A percentile compares a stretch with the other conserved stretches of the same genome.
Evolutionary conservation across 2,888 invertebrate genomes (phyloP).

Genomic region (Tetragnatha montana): DNA sequence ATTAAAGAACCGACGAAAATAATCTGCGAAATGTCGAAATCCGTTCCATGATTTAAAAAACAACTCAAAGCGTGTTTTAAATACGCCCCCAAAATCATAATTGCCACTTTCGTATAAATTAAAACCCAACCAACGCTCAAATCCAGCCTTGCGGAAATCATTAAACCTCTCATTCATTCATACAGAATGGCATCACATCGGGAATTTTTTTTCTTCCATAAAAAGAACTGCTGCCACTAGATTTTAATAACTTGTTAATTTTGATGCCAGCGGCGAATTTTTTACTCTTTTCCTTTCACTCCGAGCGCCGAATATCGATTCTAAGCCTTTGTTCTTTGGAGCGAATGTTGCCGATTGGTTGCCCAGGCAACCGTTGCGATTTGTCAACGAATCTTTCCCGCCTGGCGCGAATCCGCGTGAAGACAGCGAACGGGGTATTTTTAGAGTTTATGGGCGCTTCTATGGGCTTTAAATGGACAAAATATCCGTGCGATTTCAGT

Average conservation of each 20-base stretch:
- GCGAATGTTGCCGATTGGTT: conserved; percentile 36
- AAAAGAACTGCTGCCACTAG: not conserved
- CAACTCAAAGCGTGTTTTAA: not conserved
- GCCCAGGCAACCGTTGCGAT: conserved; percentile 27
- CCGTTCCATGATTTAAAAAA: too few species aligned
- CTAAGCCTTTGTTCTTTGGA: conserved; percentile 29
- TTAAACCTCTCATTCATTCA: not conserved
- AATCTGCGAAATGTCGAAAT: too few species aligned
- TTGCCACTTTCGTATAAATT: not conserved
- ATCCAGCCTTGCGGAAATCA: not conserved
- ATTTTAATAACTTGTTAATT: not conserved
- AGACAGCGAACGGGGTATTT: not conserved
- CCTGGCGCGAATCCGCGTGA: not conserved
- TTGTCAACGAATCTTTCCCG: conserved; percentile 4
- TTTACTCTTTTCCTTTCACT: not conserved
- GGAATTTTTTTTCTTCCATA: not conserved
- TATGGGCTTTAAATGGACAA: too few species aligned
- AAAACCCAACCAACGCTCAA: not conserved
- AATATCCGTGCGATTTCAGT: too few species aligned
- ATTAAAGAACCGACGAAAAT: too few species aligned
- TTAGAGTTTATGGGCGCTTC: not conserved
- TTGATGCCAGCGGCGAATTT: not conserved
- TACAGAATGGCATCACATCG: not conserved
- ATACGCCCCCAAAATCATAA: not conserved
- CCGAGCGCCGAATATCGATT: not conserved